A percentile compares a stretch with the other conserved stretches of the same genome.
Evolutionary conservation across 2,888 invertebrate species (phyloP).

Genomic region (Portevinia maculata): DNA sequence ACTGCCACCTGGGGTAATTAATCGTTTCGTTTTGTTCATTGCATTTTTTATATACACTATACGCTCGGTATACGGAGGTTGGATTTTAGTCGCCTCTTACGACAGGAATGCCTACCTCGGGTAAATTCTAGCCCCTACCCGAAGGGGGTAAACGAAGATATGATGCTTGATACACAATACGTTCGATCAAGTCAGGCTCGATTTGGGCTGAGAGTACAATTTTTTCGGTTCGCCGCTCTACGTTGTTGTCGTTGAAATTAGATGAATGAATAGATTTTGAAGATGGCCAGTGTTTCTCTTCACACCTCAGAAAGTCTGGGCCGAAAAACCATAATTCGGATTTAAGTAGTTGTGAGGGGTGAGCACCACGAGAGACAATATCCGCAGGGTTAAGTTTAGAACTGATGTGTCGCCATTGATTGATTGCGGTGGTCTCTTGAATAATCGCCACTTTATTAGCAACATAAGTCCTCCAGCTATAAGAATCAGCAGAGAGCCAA

Average conservation of each 20-base stretch:
- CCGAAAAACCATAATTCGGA: background rate
- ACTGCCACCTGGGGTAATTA: too few relatives aligned
- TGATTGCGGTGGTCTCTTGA: background rate
- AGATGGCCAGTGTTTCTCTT: background rate
- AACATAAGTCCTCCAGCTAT: background rate
- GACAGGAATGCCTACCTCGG: too few relatives aligned
- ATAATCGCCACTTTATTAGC: conserved; percentile 9
- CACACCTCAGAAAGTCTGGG: background rate
- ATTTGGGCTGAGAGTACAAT: background rate
- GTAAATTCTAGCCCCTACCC: too few relatives aligned
- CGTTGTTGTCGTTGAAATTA: too few relatives aligned
- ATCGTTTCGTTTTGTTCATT: too few relatives aligned
- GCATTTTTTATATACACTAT: too few relatives aligned
- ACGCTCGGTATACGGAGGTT: too few relatives aligned
- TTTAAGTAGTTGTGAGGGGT: background rate
- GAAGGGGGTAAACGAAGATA: too few relatives aligned
- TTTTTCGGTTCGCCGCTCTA: background rate
- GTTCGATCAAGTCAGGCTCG: conserved; percentile 2
- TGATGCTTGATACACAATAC: background rate
- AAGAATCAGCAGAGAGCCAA: too few relatives aligned
- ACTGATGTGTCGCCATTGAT: background rate
- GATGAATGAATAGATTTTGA: too few relatives aligned
- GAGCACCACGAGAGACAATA: background rate
- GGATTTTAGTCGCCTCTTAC: too few relatives aligned
- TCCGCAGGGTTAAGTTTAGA: background rate